These are phyloP conservation scores for Glaucopsyche alexis DNA, from an alignment of 2,888 invertebrate genomes.

Conservation along the genomic window DNA sequence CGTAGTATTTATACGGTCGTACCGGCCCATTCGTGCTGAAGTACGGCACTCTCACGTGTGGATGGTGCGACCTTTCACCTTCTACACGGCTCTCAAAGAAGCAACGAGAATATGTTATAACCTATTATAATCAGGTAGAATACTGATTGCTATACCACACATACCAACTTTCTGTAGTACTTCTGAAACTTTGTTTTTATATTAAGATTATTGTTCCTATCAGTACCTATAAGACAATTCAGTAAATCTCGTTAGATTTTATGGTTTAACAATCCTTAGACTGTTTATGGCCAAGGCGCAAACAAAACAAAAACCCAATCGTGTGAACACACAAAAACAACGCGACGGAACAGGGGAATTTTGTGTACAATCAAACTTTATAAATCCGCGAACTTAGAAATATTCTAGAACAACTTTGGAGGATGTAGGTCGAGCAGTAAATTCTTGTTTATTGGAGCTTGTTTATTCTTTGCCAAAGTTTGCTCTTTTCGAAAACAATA, in stretches of 20 bases:
- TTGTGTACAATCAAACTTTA: conserved; percentile 28
- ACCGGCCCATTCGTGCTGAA: too few species aligned
- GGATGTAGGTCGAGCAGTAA: conserved; percentile 32
- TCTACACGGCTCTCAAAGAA: too few species aligned
- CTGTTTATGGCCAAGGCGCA: background rate
- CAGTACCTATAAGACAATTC: too few species aligned
- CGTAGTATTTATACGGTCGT: too few species aligned
- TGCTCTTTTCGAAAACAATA: conserved; percentile 35
- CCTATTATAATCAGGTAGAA: too few species aligned
- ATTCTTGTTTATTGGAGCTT: conserved; percentile 31
- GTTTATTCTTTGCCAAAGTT: conserved; percentile 29
- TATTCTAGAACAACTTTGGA: conserved; percentile 30
- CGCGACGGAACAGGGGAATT: conserved; percentile 10
- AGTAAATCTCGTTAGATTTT: background rate
- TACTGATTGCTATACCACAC: too few species aligned
- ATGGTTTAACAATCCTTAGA: background rate
- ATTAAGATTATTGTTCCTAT: too few species aligned
- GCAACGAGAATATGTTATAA: too few species aligned
- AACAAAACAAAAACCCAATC: conserved; percentile 17
- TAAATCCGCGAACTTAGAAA: conserved; percentile 34
- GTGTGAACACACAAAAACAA: conserved; percentile 17
- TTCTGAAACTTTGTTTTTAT: too few species aligned
- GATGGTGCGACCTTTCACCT: too few species aligned
- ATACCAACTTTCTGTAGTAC: too few species aligned
- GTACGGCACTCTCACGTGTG: too few species aligned